These are phyloP conservation scores for Melospiza georgiana DNA, from an alignment of 2,113 vertebrate genomes.

Conservation along the genomic window DNA sequence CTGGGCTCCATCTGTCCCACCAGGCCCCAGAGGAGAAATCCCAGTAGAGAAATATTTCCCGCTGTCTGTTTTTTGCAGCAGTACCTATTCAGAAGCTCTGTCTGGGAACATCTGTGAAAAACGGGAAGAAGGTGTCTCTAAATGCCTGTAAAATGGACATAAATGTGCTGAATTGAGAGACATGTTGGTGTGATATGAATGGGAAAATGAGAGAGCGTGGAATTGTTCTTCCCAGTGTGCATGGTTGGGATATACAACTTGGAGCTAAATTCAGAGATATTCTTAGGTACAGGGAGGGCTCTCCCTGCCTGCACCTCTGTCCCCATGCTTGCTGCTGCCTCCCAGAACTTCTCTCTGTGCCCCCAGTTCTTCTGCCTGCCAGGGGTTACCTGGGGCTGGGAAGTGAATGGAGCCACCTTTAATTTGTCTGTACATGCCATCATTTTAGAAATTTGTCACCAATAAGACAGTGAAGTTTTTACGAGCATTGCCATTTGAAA, in stretches of 20 bases:
- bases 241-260: background rate
- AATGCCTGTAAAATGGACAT: conserved; percentile 9
- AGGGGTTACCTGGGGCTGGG: background rate
- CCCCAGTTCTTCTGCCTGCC: background rate
- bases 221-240: background rate
- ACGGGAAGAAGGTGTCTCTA: background rate
- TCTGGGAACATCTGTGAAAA: background rate
- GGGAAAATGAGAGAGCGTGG: background rate
- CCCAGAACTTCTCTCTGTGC: background rate
- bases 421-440: background rate
- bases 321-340: background rate
- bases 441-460: conserved; percentile 11
- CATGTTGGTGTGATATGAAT: background rate
- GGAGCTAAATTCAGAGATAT: background rate
- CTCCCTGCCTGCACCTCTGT: background rate
- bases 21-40: background rate
- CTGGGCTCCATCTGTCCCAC: background rate
- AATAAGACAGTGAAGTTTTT: conserved; percentile 8
- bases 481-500: background rate
- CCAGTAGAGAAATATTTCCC: background rate
- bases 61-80: background rate
- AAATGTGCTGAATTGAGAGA: background rate
- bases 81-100: background rate
- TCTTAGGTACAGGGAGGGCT: background rate
- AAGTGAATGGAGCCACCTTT: background rate